These are phyloP conservation scores for Lagopus muta DNA, from an alignment of 2,113 vertebrate species.

Conservation along the genomic window DNA sequence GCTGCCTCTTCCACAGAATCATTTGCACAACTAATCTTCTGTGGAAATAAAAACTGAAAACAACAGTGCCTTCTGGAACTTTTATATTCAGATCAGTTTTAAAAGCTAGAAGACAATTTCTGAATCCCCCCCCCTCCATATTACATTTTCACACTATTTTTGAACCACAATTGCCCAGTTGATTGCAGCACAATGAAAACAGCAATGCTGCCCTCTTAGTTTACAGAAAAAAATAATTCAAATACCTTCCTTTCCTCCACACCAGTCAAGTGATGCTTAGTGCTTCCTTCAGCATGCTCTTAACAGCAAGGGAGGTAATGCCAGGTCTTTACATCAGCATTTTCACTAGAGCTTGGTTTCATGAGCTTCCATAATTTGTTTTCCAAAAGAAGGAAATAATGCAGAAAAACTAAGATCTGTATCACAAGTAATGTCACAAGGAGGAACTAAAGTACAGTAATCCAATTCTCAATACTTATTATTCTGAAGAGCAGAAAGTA, in stretches of 20 bases:
- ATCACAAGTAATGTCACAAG: background rate
- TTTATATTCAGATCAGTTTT: background rate
- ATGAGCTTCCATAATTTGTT: background rate
- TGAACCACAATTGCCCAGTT: background rate
- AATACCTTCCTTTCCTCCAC: background rate
- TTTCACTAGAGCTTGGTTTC: background rate
- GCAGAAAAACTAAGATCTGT: background rate
- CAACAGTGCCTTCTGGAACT: background rate
- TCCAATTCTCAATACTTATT: background rate
- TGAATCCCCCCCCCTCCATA: too few relatives aligned
- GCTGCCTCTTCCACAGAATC: background rate
- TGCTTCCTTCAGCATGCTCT: background rate
- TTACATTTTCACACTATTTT: background rate
- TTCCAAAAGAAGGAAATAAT: background rate
- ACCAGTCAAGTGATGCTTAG: accelerated
- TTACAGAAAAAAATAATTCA: background rate
- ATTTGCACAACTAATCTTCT: background rate
- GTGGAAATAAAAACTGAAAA: background rate
- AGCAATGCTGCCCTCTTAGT: background rate
- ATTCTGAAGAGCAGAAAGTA: background rate
- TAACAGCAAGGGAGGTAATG: background rate
- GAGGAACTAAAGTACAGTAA: background rate
- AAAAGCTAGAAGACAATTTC: background rate
- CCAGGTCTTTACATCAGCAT: background rate
- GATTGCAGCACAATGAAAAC: background rate